Conservation (phyloP, 1,140 invertebrate genomes). For the Anastrepha obliqua region DNA sequence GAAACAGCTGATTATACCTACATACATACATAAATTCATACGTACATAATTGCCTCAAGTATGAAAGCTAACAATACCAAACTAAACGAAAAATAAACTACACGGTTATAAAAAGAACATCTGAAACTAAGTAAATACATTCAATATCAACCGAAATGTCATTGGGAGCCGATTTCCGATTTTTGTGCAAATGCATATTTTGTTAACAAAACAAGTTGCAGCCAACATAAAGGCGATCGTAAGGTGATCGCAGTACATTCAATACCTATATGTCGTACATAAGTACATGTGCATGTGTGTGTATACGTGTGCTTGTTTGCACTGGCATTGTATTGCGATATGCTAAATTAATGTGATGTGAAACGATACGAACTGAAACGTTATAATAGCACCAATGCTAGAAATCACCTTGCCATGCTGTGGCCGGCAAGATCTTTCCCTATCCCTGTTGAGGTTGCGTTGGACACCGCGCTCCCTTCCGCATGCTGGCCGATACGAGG, state of each 20-base stretch:
- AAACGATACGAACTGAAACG: background rate
- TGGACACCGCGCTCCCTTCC: too few species aligned
- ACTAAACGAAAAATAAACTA: background rate
- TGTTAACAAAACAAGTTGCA: background rate
- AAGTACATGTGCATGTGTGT: background rate
- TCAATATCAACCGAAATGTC: background rate
- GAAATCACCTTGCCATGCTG: too few species aligned
- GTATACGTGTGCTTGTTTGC: background rate
- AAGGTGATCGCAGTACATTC: background rate
- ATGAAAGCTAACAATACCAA: background rate
- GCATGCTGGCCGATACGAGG: too few species aligned
- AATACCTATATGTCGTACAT: background rate
- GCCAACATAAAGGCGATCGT: background rate
- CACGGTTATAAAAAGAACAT: background rate
- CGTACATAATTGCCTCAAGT: background rate
- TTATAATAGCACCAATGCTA: too few species aligned
- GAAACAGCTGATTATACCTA: background rate
- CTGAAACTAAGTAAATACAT: background rate
- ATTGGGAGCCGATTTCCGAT: conserved; percentile 25
- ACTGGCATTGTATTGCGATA: too few species aligned
- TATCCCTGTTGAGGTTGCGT: too few species aligned
- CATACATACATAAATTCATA: background rate
- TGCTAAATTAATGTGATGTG: background rate
- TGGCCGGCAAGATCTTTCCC: too few species aligned
- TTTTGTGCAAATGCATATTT: conserved; percentile 5